Conservation (phyloP, 2,113 vertebrate genomes). For the Antidorcas marsupialis region DNA sequence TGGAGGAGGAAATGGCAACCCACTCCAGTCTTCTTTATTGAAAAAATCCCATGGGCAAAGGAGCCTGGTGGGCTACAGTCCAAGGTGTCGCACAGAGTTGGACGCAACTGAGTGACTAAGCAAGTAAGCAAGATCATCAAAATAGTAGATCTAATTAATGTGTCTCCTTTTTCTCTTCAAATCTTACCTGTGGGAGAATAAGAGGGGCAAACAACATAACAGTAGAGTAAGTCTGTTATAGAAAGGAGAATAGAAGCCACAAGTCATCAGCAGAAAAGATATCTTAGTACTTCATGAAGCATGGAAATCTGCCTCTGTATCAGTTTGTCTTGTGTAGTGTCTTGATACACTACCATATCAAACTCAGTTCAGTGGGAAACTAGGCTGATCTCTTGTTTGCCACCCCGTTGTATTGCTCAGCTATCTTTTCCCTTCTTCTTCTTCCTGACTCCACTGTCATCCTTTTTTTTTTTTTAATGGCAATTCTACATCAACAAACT, state of each 20-base stretch:
- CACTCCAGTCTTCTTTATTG: background rate
- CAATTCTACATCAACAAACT: background rate
- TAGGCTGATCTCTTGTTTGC: background rate
- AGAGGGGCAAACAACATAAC: background rate
- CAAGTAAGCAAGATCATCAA: background rate
- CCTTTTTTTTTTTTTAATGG: background rate
- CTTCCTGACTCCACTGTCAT: background rate
- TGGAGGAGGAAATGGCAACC: background rate
- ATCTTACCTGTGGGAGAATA: background rate
- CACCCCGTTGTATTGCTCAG: background rate
- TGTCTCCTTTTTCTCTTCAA: background rate
- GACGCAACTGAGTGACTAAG: fast-evolving
- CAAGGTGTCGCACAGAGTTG: fast-evolving
- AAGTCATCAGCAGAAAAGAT: background rate
- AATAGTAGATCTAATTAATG: background rate
- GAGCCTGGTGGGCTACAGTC: background rate
- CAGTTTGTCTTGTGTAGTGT: background rate
- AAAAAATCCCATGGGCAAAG: background rate
- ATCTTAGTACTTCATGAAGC: background rate
- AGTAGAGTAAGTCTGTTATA: background rate
- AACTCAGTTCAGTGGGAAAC: background rate
- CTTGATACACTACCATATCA: background rate
- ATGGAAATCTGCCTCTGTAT: background rate
- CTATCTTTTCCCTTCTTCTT: background rate
- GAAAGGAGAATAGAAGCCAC: background rate